phyloP scores from a whole-genome alignment of 2,797 vertebrate genomes.

The Crax fasciolata region DNA sequence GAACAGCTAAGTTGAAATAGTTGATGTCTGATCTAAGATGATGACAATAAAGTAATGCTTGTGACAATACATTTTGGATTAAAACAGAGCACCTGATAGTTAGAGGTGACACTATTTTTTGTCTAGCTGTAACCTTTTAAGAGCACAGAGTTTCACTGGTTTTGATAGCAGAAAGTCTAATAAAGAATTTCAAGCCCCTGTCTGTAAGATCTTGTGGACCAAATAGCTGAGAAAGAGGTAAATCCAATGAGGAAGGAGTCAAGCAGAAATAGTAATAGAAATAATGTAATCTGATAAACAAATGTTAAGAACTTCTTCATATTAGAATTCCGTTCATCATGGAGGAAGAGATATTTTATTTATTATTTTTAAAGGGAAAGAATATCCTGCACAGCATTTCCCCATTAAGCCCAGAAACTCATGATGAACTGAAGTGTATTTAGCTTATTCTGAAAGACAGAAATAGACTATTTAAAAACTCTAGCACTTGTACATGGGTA shows the following conservation, averaged over 20 bases:
- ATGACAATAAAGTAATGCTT: background rate
- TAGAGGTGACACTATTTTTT: background rate
- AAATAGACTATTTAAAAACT: background rate
- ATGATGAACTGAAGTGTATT: background rate
- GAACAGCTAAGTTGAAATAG: background rate
- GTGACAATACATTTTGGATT: background rate
- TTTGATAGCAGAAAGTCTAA: background rate
- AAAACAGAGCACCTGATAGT: background rate
- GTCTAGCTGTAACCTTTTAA: background rate
- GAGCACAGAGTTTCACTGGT: background rate
- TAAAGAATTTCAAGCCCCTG: background rate
- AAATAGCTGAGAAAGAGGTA: background rate
- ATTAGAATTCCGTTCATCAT: background rate
- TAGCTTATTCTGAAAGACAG: background rate
- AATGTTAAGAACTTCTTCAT: background rate
- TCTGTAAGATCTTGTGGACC: background rate
- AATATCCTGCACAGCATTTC: background rate
- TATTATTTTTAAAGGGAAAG: background rate
- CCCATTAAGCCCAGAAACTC: background rate
- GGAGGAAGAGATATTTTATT: background rate
- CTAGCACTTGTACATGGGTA: fast-evolving
- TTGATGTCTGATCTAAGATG: background rate
- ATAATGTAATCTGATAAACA: background rate
- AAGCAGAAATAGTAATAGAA: background rate
- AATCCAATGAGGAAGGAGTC: background rate